Base-by-base conservation (phyloP, 2,888 invertebrate genomes). In the Anticlea derivata region DNA sequence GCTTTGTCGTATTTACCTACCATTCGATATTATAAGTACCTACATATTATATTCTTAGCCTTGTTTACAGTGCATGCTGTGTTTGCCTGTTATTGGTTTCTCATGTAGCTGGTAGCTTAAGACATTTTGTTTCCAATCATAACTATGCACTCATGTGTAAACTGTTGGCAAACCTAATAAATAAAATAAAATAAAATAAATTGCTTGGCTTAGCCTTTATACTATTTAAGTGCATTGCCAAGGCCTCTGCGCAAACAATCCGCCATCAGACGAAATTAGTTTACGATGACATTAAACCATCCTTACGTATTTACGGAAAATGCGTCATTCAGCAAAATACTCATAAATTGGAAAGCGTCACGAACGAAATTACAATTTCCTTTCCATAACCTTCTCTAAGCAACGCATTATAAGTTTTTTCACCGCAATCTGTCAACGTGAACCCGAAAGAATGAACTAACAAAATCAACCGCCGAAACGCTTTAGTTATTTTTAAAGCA, bases 351-450 rank as follows among this genome's bases (percentile, higher is more conserved):
- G 45, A 51, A 50, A 30, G 34, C 58, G 54, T 63, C 63, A 65
- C 50, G 20, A 5, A 46, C 62, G 7, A 58, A 64, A 55, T 62
- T 57, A 56, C 39, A 43, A 31, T 59, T 54, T 49, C 55, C 49
- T 33, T 45, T 22, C 39, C 51, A 50, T 54, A 35, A 17, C 29
- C 46, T 11, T 47, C 40, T 44, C 20, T 23, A 53, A 53, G 52
- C 44, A 29, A 46, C 40, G 43, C 39, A 30, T 31, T 45, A 45
- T 24, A 43, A 54, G 43, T 58, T 59, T 61, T 54, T 58, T 44
- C 50, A 34, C 24, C 52, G 27, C 26, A 27, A 47, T 63, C 60
- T 60, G 58, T 65, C 60, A 63, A 61, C 62, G 56, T 39, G 11
- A 20, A 11, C 12, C 38, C 37, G 29, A 50, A 31, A 44, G 59